phyloP scores from a whole-genome alignment of 2,113 vertebrate genomes.

The Apodemus sylvaticus region DNA sequence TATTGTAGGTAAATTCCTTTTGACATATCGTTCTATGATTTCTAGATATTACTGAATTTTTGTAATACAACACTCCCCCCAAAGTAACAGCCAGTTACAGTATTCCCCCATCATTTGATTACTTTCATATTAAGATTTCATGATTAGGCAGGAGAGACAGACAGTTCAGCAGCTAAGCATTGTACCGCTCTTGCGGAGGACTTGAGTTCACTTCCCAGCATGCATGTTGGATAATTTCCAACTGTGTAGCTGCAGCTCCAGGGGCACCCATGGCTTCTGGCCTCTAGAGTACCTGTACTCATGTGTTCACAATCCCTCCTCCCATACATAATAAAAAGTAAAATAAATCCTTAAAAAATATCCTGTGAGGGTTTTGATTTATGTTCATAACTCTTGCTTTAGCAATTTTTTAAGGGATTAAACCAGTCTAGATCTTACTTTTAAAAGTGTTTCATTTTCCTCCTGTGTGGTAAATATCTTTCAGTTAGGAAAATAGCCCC shows the following conservation, averaged over 20 bases:
- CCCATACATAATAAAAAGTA: background rate
- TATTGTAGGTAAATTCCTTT: slow-evolving; percentile 30
- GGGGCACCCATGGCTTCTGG: background rate
- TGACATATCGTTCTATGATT: background rate
- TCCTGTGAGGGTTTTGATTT: slow-evolving; percentile 24
- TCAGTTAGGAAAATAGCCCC: slow-evolving; percentile 41
- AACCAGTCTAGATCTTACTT: background rate
- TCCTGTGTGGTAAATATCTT: background rate
- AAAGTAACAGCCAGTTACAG: background rate
- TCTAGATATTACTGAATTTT: slow-evolving; percentile 45
- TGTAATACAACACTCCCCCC: background rate
- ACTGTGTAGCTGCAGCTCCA: background rate
- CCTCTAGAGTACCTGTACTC: background rate
- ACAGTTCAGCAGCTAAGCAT: background rate
- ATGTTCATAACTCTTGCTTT: slow-evolving; percentile 27
- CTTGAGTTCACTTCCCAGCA: background rate
- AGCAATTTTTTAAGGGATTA: slow-evolving; percentile 29
- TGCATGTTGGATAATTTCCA: background rate
- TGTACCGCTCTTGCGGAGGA: background rate
- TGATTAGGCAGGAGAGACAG: background rate
- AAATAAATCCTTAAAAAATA: background rate
- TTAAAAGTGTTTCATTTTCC: slow-evolving; percentile 29
- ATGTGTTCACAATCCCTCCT: background rate
- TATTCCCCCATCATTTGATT: background rate
- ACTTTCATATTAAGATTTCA: background rate